Evolutionary conservation across 1,140 invertebrate species (phyloP).

Genomic region (Pinna nobilis): DNA sequence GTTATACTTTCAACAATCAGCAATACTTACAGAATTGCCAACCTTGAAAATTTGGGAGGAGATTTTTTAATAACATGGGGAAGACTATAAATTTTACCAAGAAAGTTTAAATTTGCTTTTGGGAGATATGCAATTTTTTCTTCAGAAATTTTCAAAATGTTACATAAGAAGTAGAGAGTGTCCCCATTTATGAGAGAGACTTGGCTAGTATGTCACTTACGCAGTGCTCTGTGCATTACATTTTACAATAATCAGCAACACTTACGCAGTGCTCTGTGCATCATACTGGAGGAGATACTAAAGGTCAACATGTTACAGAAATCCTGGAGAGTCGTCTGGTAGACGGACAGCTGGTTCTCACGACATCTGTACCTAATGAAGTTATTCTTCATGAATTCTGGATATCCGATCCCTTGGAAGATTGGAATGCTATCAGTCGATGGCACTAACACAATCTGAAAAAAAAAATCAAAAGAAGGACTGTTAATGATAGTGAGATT

Average conservation of each 20-base stretch:
- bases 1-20: too few relatives aligned
- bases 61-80: not conserved
- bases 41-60: too few relatives aligned
- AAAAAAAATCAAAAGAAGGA: too few relatives aligned
- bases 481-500: too few relatives aligned
- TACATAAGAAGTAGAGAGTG: too few relatives aligned
- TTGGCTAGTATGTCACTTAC: too few relatives aligned
- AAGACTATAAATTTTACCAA: not conserved
- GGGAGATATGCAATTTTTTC: not conserved
- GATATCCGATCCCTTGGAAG: slow-evolving; percentile 79
- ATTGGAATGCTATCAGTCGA: slow-evolving; percentile 86
- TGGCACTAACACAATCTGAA: slow-evolving; percentile 87
- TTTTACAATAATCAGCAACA: too few relatives aligned
- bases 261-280: slow-evolving; percentile 69
- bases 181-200: too few relatives aligned
- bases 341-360: slow-evolving; percentile 61
- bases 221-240: too few relatives aligned
- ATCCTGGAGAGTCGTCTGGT: slow-evolving; percentile 62
- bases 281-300: slow-evolving; percentile 69
- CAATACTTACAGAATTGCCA: too few relatives aligned
- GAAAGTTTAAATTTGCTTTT: not conserved
- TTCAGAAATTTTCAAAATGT: too few relatives aligned
- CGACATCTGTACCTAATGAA: slow-evolving; percentile 88
- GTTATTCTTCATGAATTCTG: slow-evolving; percentile 78
- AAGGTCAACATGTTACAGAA: slow-evolving; percentile 70